Conservation (phyloP, 2,797 vertebrate genomes). For the Aldrovandia affinis region DNA sequence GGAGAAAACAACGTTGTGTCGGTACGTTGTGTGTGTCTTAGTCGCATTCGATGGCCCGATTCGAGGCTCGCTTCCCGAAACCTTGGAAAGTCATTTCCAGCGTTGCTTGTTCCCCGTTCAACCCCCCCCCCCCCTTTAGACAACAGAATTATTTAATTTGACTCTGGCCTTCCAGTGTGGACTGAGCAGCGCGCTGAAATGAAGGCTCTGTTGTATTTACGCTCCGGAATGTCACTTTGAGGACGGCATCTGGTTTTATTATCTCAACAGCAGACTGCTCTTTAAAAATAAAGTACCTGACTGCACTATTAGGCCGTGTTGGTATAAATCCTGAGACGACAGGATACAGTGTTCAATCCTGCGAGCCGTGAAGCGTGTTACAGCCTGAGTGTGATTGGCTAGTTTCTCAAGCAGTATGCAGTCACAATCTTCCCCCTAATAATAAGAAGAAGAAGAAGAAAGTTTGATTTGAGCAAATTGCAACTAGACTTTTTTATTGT, state of each 20-base stretch:
- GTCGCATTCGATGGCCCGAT: background rate
- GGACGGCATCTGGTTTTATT: constrained; percentile 64
- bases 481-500: too few species aligned
- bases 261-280: constrained; percentile 50
- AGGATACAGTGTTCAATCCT: constrained; percentile 34
- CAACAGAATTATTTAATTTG: constrained; percentile 61
- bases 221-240: constrained; percentile 24
- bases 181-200: constrained; percentile 36
- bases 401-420: too few species aligned
- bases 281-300: constrained; percentile 16
- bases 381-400: background rate
- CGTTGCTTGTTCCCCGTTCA: constrained; percentile 43
- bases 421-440: too few species aligned
- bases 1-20: too few species aligned
- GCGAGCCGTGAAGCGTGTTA: constrained; percentile 35
- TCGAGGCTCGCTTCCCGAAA: background rate
- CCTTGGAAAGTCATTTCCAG: constrained; percentile 59
- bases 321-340: constrained; percentile 60
- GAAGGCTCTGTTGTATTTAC: constrained; percentile 34
- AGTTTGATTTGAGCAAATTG: too few species aligned
- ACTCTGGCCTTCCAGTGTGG: constrained; percentile 28
- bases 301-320: constrained; percentile 47
- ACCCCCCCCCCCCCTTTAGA: constrained; percentile 43
- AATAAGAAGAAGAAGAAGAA: too few species aligned
- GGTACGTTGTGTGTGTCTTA: too few species aligned